These are phyloP conservation scores for Campoletis raptor DNA, from an alignment of 2,888 invertebrate genomes.

Conservation along the genomic window DNA sequence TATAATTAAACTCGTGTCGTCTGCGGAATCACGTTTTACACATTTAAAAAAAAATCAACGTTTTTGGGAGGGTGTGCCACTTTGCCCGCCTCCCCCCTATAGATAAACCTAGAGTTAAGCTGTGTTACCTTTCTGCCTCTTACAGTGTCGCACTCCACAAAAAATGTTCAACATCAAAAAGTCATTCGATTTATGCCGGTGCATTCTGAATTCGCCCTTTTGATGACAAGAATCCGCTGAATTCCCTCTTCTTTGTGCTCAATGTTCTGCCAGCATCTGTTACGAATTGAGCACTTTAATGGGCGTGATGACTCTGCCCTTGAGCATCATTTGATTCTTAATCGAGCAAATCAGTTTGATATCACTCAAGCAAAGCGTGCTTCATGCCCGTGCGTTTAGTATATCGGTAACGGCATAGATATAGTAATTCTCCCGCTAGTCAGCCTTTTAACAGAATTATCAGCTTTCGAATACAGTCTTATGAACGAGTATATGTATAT, in stretches of 20 bases:
- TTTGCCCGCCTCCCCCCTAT: too few species aligned
- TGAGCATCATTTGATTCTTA: conserved; percentile 72
- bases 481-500: neutral
- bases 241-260: conserved; percentile 12
- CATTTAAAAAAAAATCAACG: too few species aligned
- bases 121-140: too few species aligned
- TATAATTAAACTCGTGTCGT: too few species aligned
- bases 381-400: conserved; percentile 38
- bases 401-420: neutral
- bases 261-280: conserved; percentile 35
- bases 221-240: too few species aligned
- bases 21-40: too few species aligned
- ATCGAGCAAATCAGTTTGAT: conserved; percentile 70
- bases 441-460: neutral
- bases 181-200: too few species aligned
- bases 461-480: neutral
- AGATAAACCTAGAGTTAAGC: too few species aligned
- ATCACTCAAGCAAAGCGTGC: conserved; percentile 65
- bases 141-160: too few species aligned
- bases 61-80: too few species aligned
- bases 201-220: too few species aligned
- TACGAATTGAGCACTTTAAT: conserved; percentile 64
- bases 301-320: conserved; percentile 70
- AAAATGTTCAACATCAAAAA: too few species aligned
- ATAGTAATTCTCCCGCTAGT: neutral